Evolutionary conservation across 1,140 invertebrate species (phyloP).

Genomic region (Nephotettix cincticeps): DNA sequence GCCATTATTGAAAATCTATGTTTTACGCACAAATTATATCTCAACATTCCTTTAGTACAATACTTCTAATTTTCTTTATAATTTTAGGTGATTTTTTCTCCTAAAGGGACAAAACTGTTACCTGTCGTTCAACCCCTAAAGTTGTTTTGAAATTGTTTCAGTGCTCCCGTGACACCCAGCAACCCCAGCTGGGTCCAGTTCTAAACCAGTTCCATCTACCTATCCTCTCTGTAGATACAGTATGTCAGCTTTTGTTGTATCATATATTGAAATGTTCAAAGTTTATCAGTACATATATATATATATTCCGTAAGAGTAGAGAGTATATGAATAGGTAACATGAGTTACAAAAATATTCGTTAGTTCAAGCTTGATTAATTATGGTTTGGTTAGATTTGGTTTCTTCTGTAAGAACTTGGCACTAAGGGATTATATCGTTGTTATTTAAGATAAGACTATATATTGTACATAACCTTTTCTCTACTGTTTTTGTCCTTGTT

Average conservation of each 20-base stretch:
- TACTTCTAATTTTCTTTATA: background rate
- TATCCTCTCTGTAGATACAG: background rate
- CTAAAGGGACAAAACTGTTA: background rate
- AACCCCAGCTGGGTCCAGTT: conserved; percentile 74
- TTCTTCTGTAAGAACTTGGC: no score
- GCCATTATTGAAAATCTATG: background rate
- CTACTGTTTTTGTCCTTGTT: no score
- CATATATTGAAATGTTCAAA: no score
- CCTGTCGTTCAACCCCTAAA: background rate
- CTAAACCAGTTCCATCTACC: conserved; percentile 47
- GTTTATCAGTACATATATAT: no score
- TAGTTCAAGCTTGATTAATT: no score
- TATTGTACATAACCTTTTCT: no score
- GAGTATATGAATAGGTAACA: no score
- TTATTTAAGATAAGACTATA: no score
- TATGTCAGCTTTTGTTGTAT: background rate
- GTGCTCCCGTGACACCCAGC: conserved; percentile 48
- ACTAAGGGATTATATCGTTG: no score
- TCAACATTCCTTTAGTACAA: background rate
- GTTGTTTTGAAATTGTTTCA: conserved; percentile 41
- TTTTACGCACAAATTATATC: background rate
- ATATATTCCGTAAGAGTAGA: no score
- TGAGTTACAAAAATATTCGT: no score
- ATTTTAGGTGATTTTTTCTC: background rate
- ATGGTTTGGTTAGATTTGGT: no score